A percentile compares a stretch with the other conserved stretches of the same genome.
These are phyloP conservation scores for Lepidotrigona ventralis DNA, from an alignment of 1,140 invertebrate genomes.

Conservation along the genomic window DNA sequence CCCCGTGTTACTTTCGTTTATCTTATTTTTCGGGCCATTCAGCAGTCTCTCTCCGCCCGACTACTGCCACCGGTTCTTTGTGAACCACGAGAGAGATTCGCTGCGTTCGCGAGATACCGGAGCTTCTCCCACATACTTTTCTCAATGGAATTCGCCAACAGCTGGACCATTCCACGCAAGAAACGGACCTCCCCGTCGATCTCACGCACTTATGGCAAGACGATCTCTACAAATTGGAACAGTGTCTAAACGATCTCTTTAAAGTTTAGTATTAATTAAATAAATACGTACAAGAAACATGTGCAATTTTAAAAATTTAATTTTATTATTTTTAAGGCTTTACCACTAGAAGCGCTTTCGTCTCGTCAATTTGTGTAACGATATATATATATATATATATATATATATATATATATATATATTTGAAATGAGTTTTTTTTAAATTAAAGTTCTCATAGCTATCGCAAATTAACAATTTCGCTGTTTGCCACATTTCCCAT, in stretches of 20 bases:
- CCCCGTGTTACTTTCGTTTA: slow-evolving; percentile 63
- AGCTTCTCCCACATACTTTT: slow-evolving; percentile 14
- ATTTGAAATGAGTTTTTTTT: not conserved
- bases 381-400: not conserved
- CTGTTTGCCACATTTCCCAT: too few relatives aligned
- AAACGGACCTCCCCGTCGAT: slow-evolving; percentile 9
- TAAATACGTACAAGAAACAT: not conserved
- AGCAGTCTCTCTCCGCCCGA: slow-evolving; percentile 38
- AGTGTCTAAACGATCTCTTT: not conserved
- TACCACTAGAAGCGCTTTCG: not conserved
- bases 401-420: not conserved
- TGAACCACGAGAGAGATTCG: slow-evolving; percentile 25
- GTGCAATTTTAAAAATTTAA: not conserved
- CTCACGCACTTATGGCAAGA: not conserved
- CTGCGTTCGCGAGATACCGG: slow-evolving; percentile 18
- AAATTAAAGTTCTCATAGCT: not conserved
- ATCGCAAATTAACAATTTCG: not conserved
- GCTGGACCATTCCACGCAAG: slow-evolving; percentile 31
- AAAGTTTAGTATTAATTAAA: not conserved
- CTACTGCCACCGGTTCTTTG: slow-evolving; percentile 60
- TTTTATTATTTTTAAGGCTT: not conserved
- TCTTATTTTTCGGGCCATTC: slow-evolving; percentile 69
- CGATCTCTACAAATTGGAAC: not conserved
- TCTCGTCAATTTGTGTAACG: not conserved
- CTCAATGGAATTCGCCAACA: slow-evolving; percentile 62